Conservation (phyloP, 2,888 invertebrate species). For the Leptothorax acervorum region DNA sequence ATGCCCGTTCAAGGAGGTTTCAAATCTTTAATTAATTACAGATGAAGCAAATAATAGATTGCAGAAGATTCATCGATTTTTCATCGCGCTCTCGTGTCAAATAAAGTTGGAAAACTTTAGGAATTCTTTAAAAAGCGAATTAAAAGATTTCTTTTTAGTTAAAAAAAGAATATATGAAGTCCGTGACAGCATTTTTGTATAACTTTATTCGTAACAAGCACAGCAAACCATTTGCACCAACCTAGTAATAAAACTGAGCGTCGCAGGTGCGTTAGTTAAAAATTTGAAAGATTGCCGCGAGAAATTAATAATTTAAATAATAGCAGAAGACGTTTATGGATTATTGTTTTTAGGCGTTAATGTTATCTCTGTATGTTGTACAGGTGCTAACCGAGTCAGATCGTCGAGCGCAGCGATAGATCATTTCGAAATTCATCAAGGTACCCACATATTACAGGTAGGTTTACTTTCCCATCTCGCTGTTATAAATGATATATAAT, state of each 20-base stretch:
- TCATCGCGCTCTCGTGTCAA: not conserved
- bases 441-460: conserved; percentile 99
- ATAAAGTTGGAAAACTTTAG: not conserved
- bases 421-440: conserved; percentile 98
- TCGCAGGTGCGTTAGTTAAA: not conserved
- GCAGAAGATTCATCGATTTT: not conserved
- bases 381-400: conserved; percentile 92
- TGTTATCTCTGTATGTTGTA: not conserved
- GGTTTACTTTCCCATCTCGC: conserved; percentile 55
- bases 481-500: not conserved
- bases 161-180: not conserved
- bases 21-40: not conserved
- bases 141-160: not conserved
- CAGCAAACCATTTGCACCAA: not conserved
- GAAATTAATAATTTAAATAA: not conserved
- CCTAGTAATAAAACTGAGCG: not conserved
- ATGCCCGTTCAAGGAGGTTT: not conserved
- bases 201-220: not conserved
- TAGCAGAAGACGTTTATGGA: not conserved
- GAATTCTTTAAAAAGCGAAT: not conserved
- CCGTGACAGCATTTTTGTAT: not conserved
- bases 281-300: not conserved
- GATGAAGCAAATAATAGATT: not conserved
- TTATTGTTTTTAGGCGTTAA: not conserved
- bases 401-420: conserved; percentile 94